Evolutionary conservation across 2,888 invertebrate species (phyloP), one percentile per base, ranked within the genome.

Genomic region (Mythimna vitellina): DNA sequence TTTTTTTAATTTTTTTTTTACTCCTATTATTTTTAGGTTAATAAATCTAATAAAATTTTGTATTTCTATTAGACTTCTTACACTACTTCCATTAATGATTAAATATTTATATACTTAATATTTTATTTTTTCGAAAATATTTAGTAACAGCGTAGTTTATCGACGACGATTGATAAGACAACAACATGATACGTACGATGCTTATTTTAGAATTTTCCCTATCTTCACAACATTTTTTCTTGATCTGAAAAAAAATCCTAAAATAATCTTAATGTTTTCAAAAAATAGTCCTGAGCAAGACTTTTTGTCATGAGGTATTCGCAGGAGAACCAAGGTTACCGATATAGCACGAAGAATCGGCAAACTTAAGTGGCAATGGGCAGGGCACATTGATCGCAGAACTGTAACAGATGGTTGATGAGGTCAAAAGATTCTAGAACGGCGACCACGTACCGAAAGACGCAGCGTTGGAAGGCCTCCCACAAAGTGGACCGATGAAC

Each of bases 111-210:
- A 35, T 35, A n/a, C n/a, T n/a, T n/a, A 35, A 35, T 35, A 35
- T 35, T 35, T 35, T 35, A 35, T 35, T 9, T 35, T 25, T 74
- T 66, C 0, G 51, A 75, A 46, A 67, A 67, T 38, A 54, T 61
- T 49, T 54, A 67, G 54, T 49, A 60, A 38, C 53, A 75, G 29
- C 29, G 20, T 68, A 76, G 29, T 17, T 51, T 73, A 68, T 60
- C 58, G 6, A 54, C 22, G 53, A n/a, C 35, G 9, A 76, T 49
- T 75, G 73, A 73, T 76, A 76, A 61, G 76, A 49, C 56, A 49
- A 46, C n/a, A 72, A 17, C 56, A 32, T 51, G 57, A 58, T 74
- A 66, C 32, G 51, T 46, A 46, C 4, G 46, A 32, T 42, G 32
- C 66, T 65, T 74, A 25, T 58, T 73, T 35, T 70, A 73, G 38